phyloP scores from a whole-genome alignment of 2,113 vertebrate species.

The Calyptomena viridis region DNA sequence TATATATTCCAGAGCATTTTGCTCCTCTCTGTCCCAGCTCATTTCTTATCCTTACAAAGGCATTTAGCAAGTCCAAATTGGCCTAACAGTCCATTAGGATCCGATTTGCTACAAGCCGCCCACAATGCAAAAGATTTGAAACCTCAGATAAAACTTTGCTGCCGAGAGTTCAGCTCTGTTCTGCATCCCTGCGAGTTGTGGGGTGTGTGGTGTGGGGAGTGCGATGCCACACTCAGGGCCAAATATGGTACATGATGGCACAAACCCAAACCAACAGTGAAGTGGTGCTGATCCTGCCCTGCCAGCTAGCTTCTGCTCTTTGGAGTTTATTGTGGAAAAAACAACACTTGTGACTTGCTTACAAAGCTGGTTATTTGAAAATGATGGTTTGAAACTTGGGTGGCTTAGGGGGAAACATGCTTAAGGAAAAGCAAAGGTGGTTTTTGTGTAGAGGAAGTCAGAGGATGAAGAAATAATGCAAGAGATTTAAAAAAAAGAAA shows the following conservation, averaged over 20 bases:
- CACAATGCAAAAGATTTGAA: constrained; percentile 27
- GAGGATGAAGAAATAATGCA: constrained; percentile 13
- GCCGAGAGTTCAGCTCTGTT: background rate
- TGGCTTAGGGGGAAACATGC: background rate
- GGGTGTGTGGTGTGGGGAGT: background rate
- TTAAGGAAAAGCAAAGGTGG: constrained; percentile 35
- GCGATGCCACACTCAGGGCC: background rate
- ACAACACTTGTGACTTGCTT: constrained; percentile 23
- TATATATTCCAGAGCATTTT: constrained; percentile 14
- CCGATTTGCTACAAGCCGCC: background rate
- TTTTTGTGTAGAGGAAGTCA: constrained; percentile 5
- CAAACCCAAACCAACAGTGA: constrained; percentile 27
- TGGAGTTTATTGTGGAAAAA: constrained; percentile 40
- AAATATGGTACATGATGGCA: background rate
- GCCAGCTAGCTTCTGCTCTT: background rate
- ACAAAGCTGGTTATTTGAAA: background rate
- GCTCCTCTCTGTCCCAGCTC: constrained; percentile 41
- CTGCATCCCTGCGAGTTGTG: background rate
- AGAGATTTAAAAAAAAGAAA: background rate
- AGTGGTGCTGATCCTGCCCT: background rate
- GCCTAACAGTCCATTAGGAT: constrained; percentile 47
- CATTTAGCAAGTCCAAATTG: constrained; percentile 15
- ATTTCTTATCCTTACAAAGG: constrained; percentile 42
- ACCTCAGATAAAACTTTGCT: constrained; percentile 33
- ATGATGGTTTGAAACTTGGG: constrained; percentile 45